Evolutionary conservation across 2,888 invertebrate genomes (phyloP).

Genomic region (Pollenia angustigena): DNA sequence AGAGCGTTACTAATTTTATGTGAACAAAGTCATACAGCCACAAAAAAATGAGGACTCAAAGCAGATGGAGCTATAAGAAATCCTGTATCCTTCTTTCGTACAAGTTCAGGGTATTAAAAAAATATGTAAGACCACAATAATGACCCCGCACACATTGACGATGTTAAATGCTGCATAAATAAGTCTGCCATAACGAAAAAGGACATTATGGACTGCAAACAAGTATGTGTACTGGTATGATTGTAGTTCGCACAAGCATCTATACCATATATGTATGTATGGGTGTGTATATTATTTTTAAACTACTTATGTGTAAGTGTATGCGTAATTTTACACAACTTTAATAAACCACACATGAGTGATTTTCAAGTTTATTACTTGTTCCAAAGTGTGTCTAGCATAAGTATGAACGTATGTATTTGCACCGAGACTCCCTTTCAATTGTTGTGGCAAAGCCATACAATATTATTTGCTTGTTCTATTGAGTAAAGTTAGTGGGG

Average conservation of each 20-base stretch:
- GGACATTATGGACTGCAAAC: slow-evolving; percentile 12
- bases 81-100: not conserved
- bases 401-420: not conserved
- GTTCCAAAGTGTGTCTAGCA: not conserved
- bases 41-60: not conserved
- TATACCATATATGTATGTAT: not conserved
- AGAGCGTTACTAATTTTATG: slow-evolving; percentile 56
- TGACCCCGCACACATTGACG: slow-evolving; percentile 50
- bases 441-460: slow-evolving; percentile 50
- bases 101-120: slow-evolving; percentile 5
- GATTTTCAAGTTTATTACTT: slow-evolving; percentile 66
- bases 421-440: slow-evolving; percentile 7
- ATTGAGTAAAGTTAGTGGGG: slow-evolving; percentile 7
- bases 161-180: slow-evolving; percentile 69
- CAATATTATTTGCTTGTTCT: slow-evolving; percentile 32
- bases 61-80: not conserved
- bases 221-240: not conserved
- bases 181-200: slow-evolving; percentile 44
- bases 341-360: slow-evolving; percentile 71
- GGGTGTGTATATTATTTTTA: not conserved
- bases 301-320: slow-evolving; percentile 12
- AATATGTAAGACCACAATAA: slow-evolving; percentile 64
- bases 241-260: not conserved
- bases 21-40: slow-evolving; percentile 47
- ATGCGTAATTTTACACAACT: slow-evolving; percentile 53